phyloP scores from a whole-genome alignment of 2,797 vertebrate genomes.

The Enteromius trimaculatus region DNA sequence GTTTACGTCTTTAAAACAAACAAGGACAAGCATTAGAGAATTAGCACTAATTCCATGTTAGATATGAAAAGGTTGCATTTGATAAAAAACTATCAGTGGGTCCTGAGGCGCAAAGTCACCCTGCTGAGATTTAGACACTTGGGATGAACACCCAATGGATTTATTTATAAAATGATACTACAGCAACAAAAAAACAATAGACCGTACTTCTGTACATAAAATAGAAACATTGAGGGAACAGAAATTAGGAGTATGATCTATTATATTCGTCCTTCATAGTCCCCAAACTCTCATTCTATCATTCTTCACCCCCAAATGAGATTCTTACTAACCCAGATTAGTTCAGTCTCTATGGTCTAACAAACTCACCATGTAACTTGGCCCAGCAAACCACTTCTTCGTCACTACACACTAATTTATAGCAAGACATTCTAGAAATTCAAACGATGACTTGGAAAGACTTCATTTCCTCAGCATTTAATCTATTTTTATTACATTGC shows the following conservation, averaged over 20 bases:
- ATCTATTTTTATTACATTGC: neutral
- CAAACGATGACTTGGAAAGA: neutral
- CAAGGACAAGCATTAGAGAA: slow-evolving; percentile 6
- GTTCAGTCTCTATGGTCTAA: slow-evolving; percentile 47
- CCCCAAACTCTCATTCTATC: neutral
- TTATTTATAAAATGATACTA: neutral
- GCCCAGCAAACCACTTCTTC: slow-evolving; percentile 63
- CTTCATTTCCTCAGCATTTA: neutral
- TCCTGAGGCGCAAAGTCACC: neutral
- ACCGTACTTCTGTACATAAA: neutral
- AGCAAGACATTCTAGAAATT: neutral
- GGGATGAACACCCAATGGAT: neutral
- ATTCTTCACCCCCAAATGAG: slow-evolving; percentile 3
- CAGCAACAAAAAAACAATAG: neutral
- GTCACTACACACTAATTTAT: slow-evolving; percentile 46
- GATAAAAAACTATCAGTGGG: neutral
- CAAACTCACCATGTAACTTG: slow-evolving; percentile 66
- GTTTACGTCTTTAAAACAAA: slow-evolving; percentile 40
- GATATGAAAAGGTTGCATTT: slow-evolving; percentile 12
- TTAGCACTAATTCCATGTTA: neutral
- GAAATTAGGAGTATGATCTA: neutral
- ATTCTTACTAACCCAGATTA: slow-evolving; percentile 32
- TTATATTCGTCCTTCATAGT: neutral
- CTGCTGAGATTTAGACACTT: slow-evolving; percentile 12
- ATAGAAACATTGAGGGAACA: neutral